Percentiles rank a stretch among this genome's conserved stretches.
phyloP scores from a whole-genome alignment of 2,888 invertebrate species.

The Girardia tigrina region DNA sequence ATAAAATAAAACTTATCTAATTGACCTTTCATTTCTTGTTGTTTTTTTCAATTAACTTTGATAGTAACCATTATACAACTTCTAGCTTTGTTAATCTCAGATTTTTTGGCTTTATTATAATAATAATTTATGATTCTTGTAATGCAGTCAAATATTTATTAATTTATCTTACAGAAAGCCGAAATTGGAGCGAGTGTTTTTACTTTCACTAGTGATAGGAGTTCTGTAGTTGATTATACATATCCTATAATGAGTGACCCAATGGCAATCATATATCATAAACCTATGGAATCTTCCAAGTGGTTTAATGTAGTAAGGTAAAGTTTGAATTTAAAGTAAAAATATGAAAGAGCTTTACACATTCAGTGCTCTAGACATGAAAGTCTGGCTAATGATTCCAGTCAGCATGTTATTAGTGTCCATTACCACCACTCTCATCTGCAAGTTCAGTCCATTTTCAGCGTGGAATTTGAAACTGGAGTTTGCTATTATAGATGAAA shows the following conservation, averaged over 20 bases:
- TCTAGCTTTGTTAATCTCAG: no score
- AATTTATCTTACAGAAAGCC: not conserved
- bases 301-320: not conserved
- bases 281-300: not conserved
- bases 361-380: not conserved
- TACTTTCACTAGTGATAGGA: not conserved
- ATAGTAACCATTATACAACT: no score
- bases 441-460: conserved; percentile 37
- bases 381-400: conserved; percentile 40
- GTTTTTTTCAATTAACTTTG: no score
- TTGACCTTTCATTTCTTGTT: no score
- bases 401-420: conserved; percentile 39
- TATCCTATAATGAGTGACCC: conserved; percentile 20
- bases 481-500: conserved; percentile 1
- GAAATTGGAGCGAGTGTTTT: not conserved
- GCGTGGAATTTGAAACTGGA: conserved; percentile 32
- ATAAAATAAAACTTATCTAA: no score
- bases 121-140: no score
- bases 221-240: not conserved
- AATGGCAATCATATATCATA: not conserved
- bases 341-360: not conserved
- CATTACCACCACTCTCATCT: conserved; percentile 38
- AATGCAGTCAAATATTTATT: not conserved
- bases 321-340: not conserved
- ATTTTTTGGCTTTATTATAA: no score